Evolutionary conservation across 1,140 invertebrate species (phyloP).

Genomic region (Ceratosolen solmsi): DNA sequence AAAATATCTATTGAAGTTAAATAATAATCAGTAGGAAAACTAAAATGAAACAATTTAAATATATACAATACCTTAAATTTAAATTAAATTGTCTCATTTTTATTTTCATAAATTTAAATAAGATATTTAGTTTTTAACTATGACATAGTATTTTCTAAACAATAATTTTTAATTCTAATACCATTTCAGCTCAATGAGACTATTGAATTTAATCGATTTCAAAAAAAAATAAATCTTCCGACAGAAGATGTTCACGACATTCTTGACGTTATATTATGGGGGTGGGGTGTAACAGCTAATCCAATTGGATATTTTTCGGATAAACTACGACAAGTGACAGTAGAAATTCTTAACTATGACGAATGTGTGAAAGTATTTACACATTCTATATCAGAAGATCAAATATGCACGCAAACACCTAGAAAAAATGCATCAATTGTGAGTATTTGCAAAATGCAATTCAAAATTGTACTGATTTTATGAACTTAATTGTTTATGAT

Average conservation of each 20-base stretch:
- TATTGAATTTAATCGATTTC: not conserved
- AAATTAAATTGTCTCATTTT: no score
- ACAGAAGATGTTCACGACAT: not conserved
- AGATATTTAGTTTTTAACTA: no score
- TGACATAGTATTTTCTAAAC: no score
- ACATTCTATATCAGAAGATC: not conserved
- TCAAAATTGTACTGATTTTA: not conserved
- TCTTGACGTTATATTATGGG: not conserved
- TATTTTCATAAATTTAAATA: no score
- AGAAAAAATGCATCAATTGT: not conserved
- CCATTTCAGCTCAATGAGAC: no score
- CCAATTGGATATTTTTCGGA: not conserved
- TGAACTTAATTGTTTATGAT: no score
- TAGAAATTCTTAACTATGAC: not conserved
- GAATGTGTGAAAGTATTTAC: not conserved
- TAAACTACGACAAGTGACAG: not conserved
- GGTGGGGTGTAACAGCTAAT: not conserved
- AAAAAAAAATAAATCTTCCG: not conserved
- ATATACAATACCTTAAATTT: no score
- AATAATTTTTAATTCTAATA: no score
- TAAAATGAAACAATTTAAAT: no score
- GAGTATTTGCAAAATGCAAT: not conserved
- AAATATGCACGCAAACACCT: not conserved
- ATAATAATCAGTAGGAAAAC: no score
- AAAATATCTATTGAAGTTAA: no score